Evolutionary conservation across 2,113 vertebrate species (phyloP).

Genomic region (Ictidomys tridecemlineatus): DNA sequence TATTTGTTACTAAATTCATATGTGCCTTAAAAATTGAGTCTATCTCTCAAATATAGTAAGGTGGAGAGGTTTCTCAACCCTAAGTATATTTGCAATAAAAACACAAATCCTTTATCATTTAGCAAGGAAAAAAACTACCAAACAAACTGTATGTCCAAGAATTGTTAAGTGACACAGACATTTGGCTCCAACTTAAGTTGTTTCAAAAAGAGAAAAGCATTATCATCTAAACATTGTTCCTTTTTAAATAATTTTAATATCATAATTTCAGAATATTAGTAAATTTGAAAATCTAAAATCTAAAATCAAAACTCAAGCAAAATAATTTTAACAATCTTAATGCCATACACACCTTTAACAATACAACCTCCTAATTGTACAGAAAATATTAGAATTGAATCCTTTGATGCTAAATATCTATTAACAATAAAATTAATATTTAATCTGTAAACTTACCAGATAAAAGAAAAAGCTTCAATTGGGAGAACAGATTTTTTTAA

Average conservation of each 20-base stretch:
- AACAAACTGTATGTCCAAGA: conserved; percentile 23
- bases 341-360: background rate
- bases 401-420: conserved; percentile 32
- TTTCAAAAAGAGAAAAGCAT: conserved; percentile 30
- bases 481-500: background rate
- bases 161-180: conserved; percentile 44
- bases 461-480: conserved; percentile 1
- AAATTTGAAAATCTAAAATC: conserved; percentile 46
- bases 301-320: conserved; percentile 32
- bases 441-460: conserved; percentile 13
- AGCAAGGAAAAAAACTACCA: conserved; percentile 60
- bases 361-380: background rate
- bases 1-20: conserved; percentile 19
- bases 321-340: conserved; percentile 27
- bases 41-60: conserved; percentile 8
- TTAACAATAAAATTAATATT: conserved; percentile 32
- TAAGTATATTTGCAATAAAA: conserved; percentile 7
- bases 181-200: conserved; percentile 42
- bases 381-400: conserved; percentile 16
- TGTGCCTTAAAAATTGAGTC: background rate
- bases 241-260: background rate
- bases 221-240: background rate
- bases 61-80: background rate
- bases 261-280: background rate
- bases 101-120: background rate